Base-by-base conservation (phyloP, 2,113 vertebrate species). In the Lophura nycthemera region DNA sequence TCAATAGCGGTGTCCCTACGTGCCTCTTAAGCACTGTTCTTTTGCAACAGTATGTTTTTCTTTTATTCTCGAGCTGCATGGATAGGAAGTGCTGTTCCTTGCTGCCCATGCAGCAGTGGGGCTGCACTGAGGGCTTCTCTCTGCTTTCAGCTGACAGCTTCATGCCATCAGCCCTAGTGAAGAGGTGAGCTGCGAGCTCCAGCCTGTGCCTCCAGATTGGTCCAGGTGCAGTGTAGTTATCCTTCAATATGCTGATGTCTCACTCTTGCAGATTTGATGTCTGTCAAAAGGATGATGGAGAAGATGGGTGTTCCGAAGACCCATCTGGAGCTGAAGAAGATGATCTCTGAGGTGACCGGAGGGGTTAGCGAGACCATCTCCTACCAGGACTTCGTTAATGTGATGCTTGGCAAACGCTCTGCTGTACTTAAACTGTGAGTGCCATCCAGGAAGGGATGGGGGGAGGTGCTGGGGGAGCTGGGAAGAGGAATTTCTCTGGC, bases 251-350 rank as follows among this genome's bases (percentile, higher is more conserved):
- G 73, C 32, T 0, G 0, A 7, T 24, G 24, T 52, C 20, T 83
- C 88, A 54, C 71, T 81, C 65, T 63, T 65, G 70, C 95, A 99
- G 99, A 99, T 87, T 91, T 99, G 95, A 99, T 99, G 99, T 99
- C 98, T 34, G 97, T 99, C 86, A 99, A 99, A 96, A 98, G 98
- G 94, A 99, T 99, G 99, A 99, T 99, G 99, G 99, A 99, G 98
- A 99, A 99, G 93, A 92, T 99, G 30, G 99, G 99, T 13, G 98
- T 98, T 20, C 98, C 99, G 0, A 99, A 99, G 97, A 99, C 99
- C 34, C 99, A 99, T 95, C 95, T 99, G 71, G 98, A 99, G 96
- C 97, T 99, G 97, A 99, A 99, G 95, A 99, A 98, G 92, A 99
- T 99, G 99, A 99, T 99, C n/a, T 97, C 98, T 0, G 99, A 99